These are phyloP conservation scores for Notothenia rossii DNA, from an alignment of 2,113 vertebrate species.

Conservation along the genomic window DNA sequence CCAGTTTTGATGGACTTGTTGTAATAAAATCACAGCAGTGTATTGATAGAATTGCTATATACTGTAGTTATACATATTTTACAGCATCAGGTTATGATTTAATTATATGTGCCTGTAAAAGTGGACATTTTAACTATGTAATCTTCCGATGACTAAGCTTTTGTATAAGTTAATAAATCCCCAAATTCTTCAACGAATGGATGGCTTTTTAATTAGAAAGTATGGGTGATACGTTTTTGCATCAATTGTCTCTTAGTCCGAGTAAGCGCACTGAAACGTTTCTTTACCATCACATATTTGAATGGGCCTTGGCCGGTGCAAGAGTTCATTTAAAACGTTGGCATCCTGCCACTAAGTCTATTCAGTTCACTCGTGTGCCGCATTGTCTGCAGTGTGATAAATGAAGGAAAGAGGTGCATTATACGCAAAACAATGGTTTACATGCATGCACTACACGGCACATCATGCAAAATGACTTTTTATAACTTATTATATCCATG, in stretches of 20 bases:
- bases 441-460: background rate
- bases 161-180: conserved; percentile 9
- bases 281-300: conserved; percentile 11
- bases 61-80: background rate
- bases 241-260: background rate
- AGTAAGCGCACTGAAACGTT: conserved; percentile 14
- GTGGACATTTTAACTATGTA: background rate
- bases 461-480: background rate
- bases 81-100: background rate
- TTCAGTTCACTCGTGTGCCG: conserved; percentile 41
- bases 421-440: conserved; percentile 8
- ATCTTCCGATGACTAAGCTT: conserved; percentile 3
- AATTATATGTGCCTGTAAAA: background rate
- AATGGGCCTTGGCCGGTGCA: conserved; percentile 28
- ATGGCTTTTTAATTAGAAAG: conserved; percentile 38
- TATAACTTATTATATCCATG: conserved; percentile 5
- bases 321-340: conserved; percentile 57
- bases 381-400: conserved; percentile 30
- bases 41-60: background rate
- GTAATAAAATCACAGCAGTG: background rate
- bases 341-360: conserved; percentile 50
- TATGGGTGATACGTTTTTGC: background rate
- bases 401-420: conserved; percentile 31
- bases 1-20: background rate
- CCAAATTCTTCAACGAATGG: background rate